Evolutionary conservation across 2,797 vertebrate species (phyloP).

Genomic region (Eptatretus atami): DNA sequence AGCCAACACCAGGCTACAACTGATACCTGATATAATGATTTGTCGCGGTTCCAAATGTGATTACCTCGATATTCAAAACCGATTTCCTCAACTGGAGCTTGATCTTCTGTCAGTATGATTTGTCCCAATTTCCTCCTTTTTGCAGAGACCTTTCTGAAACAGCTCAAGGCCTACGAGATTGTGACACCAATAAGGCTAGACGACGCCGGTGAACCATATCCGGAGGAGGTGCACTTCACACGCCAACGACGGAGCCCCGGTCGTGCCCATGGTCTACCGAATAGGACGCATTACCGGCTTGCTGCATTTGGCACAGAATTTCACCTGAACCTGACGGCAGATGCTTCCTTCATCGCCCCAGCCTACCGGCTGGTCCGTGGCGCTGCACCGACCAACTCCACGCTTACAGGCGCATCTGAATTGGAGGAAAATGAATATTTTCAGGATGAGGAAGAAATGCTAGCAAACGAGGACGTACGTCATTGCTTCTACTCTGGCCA

Average conservation of each 20-base stretch:
- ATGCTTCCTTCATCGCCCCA: constrained; percentile 75
- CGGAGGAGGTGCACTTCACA: constrained; percentile 54
- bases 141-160: constrained; percentile 29
- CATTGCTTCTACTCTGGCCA: constrained; percentile 90
- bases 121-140: constrained; percentile 2
- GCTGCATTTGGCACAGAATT: constrained; percentile 63
- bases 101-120: not conserved
- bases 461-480: constrained; percentile 28
- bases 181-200: constrained; percentile 57
- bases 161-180: constrained; percentile 42
- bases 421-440: not conserved
- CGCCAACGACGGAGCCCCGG: constrained; percentile 42
- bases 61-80: too few species aligned
- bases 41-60: too few species aligned
- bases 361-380: constrained; percentile 58
- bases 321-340: constrained; percentile 59
- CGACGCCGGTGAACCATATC: constrained; percentile 48
- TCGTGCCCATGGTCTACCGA: constrained; percentile 25
- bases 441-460: not conserved
- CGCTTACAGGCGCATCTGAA: constrained; percentile 12
- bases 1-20: too few species aligned
- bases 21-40: too few species aligned
- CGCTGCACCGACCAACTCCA: constrained; percentile 22
- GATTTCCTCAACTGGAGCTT: too few species aligned
- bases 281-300: constrained; percentile 44